phyloP scores from a whole-genome alignment of 1,140 invertebrate genomes.

The Achatina immaculata region DNA sequence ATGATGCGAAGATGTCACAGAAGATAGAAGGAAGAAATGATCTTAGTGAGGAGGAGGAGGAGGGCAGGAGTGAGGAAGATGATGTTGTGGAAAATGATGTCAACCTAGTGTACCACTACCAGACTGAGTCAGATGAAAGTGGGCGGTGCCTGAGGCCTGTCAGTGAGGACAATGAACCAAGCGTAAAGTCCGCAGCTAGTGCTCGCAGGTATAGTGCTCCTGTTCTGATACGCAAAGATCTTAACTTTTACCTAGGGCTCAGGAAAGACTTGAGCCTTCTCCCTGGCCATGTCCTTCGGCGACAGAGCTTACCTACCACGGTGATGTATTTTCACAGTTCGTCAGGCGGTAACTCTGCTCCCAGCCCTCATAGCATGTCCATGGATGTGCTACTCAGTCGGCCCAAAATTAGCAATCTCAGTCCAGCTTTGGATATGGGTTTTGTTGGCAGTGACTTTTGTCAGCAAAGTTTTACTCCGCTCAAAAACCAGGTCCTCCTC shows the following conservation, averaged over 20 bases:
- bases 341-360: neutral
- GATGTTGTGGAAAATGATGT: slow-evolving; percentile 52
- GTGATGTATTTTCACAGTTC: slow-evolving; percentile 37
- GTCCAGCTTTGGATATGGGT: slow-evolving; percentile 50
- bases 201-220: slow-evolving; percentile 57
- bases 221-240: slow-evolving; percentile 49
- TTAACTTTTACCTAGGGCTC: slow-evolving; percentile 53
- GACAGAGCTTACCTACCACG: slow-evolving; percentile 50
- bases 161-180: slow-evolving; percentile 42
- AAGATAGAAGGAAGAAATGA: slow-evolving; percentile 37
- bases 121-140: slow-evolving; percentile 47
- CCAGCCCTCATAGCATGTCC: slow-evolving; percentile 44
- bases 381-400: slow-evolving; percentile 52
- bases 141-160: slow-evolving; percentile 48
- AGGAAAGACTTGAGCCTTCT: slow-evolving; percentile 49
- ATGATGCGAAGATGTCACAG: slow-evolving; percentile 41
- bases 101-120: slow-evolving; percentile 47
- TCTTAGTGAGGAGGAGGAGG: slow-evolving; percentile 25
- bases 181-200: slow-evolving; percentile 26
- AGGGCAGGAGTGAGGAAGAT: slow-evolving; percentile 47
- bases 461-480: slow-evolving; percentile 41
- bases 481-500: slow-evolving; percentile 40
- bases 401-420: slow-evolving; percentile 58
- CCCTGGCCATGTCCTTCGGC: slow-evolving; percentile 42
- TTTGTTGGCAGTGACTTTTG: slow-evolving; percentile 44